Base-by-base conservation (phyloP, 2,888 invertebrate species). In the Macroteleia sp. region DNA sequence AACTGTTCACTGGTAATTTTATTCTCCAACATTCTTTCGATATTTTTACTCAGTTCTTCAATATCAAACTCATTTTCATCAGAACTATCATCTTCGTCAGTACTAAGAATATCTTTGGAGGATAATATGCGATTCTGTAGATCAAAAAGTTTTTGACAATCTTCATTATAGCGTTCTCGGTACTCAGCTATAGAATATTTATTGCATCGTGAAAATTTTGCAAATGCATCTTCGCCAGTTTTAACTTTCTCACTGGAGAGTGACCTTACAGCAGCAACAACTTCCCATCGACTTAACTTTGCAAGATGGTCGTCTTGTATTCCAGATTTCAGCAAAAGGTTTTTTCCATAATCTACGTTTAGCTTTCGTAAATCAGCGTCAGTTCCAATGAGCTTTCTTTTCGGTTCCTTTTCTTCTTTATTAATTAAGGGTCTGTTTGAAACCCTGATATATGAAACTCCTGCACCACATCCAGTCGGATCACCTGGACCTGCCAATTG, bases 161-260 rank as follows among this genome's bases (percentile, higher is more conserved):
- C 99, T 91, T 99, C 99, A 92, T 99, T 99, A 90, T 99, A 99
- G 79, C 97, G 94, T 91, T 98, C 98, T 91, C 98, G 98, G 92
- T 99, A 99, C 92, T 99, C 99, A 1, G 99, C 99, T 42, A 99
- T 98, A 0, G 98, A 99, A 91, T 98, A 98, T 71, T 99, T 93
- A 92, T 99, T 99, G 78, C 99, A 99, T 91, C 99, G 94, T 0
- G 99, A 99, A 92, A 99, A 99, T 91, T 99, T 99, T 20, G 98
- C 98, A 98, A 99, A 99, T 32, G 98, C 98, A 91, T 98, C 98
- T 91, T 98, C 98, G 0, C 98, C 98, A 10, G 98, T 97, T 91
- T 98, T 98, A 0, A 99, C 99, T 89, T 99, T 99, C 89, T 99
- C 98, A 0, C 99, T 99, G 0, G 99, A 99, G 62, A 99, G 91